Conservation (phyloP, 2,888 invertebrate species). For the Thecocarcelia acutangulata region DNA sequence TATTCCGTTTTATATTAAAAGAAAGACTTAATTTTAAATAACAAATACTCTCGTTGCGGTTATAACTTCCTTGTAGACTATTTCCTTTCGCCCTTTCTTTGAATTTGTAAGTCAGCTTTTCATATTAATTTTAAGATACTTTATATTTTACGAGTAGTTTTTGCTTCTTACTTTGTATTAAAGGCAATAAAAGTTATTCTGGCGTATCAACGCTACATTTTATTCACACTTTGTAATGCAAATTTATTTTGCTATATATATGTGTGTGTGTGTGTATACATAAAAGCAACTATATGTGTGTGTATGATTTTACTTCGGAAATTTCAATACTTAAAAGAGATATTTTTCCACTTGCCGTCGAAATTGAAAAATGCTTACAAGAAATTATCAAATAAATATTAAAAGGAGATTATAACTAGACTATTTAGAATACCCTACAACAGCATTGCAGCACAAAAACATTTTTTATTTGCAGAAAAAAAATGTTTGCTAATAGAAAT, state of each 20-base stretch:
- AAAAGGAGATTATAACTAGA: background rate
- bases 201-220: conserved; percentile 65
- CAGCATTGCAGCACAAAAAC: no score
- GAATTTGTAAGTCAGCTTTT: conserved; percentile 47
- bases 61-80: conserved; percentile 19
- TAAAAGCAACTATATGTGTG: background rate
- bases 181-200: conserved; percentile 57
- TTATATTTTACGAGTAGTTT: conserved; percentile 17
- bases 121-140: conserved; percentile 43
- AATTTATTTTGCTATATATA: conserved; percentile 40
- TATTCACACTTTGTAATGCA: conserved; percentile 67
- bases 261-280: background rate
- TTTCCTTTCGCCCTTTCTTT: conserved; percentile 2
- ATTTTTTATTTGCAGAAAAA: no score
- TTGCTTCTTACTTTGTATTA: background rate
- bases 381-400: conserved; percentile 3
- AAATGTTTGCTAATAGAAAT: no score
- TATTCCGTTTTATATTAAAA: conserved; percentile 12
- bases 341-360: background rate
- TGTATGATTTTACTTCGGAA: conserved; percentile 31
- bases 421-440: background rate
- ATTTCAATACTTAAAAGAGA: conserved; percentile 24
- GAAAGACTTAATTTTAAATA: conserved; percentile 14
- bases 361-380: conserved; percentile 43
- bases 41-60: conserved; percentile 27